Evolutionary conservation across 2,888 invertebrate genomes (phyloP).

Genomic region (Asteroscopus sphinx): DNA sequence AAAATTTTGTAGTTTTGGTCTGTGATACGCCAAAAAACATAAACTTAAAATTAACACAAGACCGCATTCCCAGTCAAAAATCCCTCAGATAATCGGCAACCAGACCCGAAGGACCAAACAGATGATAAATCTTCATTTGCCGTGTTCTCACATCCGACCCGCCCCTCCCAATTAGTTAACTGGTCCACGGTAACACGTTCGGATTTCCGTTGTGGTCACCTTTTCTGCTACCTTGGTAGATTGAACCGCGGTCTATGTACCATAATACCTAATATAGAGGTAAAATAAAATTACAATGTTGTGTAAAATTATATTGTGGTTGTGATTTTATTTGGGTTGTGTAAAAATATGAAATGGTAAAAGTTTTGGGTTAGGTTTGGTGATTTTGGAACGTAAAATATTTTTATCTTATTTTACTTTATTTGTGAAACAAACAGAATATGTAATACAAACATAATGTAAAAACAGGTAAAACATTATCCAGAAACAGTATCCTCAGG

Average conservation of each 20-base stretch:
- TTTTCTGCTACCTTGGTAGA: constrained; percentile 67
- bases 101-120: constrained; percentile 70
- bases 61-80: constrained; percentile 48
- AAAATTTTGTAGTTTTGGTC: too few relatives aligned
- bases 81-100: constrained; percentile 56
- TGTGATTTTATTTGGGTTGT: constrained; percentile 14
- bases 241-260: constrained; percentile 59
- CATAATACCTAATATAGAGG: constrained; percentile 31
- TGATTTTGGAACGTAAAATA: neutral
- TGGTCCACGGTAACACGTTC: constrained; percentile 62
- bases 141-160: constrained; percentile 86
- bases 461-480: too few relatives aligned
- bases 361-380: constrained; percentile 15
- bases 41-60: neutral
- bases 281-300: constrained; percentile 5
- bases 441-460: too few relatives aligned
- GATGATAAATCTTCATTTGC: constrained; percentile 89
- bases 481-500: too few relatives aligned
- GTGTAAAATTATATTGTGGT: constrained; percentile 4
- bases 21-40: too few relatives aligned
- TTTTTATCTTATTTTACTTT: too few relatives aligned
- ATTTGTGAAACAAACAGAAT: too few relatives aligned
- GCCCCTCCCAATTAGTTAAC: constrained; percentile 84
- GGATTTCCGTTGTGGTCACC: constrained; percentile 84
- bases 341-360: constrained; percentile 15